A percentile compares a stretch with the other conserved stretches of the same genome.
Evolutionary conservation across 2,797 vertebrate species (phyloP).

Genomic region (Catamblyrhynchus diadema): DNA sequence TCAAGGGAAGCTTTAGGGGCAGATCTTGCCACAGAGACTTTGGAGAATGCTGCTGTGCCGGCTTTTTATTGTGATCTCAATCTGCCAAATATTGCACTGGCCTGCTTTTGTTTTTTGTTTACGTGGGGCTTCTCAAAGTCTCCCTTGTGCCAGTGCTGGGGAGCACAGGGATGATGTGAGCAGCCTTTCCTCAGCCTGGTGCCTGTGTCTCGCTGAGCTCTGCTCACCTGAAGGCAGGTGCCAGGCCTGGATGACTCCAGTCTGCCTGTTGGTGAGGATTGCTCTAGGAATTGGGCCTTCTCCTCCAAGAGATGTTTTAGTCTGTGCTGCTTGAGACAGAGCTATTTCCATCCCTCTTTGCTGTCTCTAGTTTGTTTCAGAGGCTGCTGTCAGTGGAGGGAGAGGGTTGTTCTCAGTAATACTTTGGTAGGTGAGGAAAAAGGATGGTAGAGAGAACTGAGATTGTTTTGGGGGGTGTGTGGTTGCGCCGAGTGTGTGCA

Average conservation of each 20-base stretch:
- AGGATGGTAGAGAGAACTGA: background rate
- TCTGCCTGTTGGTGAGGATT: accelerated
- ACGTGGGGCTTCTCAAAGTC: background rate
- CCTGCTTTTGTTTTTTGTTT: background rate
- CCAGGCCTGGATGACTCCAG: background rate
- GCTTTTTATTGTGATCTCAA: background rate
- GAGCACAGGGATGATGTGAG: background rate
- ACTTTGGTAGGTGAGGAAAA: background rate
- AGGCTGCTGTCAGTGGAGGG: background rate
- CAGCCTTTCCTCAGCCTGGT: background rate
- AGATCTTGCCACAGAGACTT: background rate
- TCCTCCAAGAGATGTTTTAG: background rate
- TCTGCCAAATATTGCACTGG: background rate
- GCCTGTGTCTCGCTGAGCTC: accelerated
- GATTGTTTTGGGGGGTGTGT: background rate
- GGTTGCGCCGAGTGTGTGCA: background rate
- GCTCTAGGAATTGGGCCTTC: background rate
- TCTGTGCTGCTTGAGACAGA: background rate
- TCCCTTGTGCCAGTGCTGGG: background rate
- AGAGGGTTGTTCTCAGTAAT: background rate
- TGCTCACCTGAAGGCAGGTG: background rate
- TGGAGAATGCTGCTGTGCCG: background rate
- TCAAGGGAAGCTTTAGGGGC: background rate
- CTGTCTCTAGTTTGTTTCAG: background rate
- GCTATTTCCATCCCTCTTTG: background rate